Evolutionary conservation across 2,888 invertebrate species (phyloP), one percentile per base, ranked within the genome.

Genomic region (Melanchra persicariae): DNA sequence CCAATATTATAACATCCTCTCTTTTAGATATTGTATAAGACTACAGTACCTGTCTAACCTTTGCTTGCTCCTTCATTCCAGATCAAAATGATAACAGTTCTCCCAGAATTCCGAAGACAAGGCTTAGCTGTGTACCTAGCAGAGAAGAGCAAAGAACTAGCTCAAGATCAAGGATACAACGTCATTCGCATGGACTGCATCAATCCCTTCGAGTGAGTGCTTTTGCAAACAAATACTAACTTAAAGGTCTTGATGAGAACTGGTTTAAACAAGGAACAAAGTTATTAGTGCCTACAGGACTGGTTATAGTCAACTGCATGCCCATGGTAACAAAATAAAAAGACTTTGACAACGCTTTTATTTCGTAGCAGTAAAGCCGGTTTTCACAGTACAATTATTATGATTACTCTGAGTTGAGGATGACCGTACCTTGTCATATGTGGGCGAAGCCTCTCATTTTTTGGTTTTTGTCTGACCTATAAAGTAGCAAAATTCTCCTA

Each of bases 101-200:
- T 91, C 12, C 95, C 95, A 0, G 92, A 94, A 70, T 94, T 88
- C 77, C 89, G 95, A 4, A 83, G 96, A 49, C 93, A 91, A 72
- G 95, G 95, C 0, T 70, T 95, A 30, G 94, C 92, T 0, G 91
- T 88, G n/a, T 80, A 87, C 86, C 82, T 96, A 24, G 89, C 89
- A 1, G 92, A 94, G 70, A 90, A 88, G 60, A 91, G 93, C 24
- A 92, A 87, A 69, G 88, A 87, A 10, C 86, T 89, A 45, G 95
- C 94, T 0, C 82, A 85, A 5, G 92, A 93, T 51, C 93, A 91
- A 72, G 94, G 93, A 0, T 93, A 91, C 79, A 91, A 92, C 65
- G 87, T 95, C 10, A 82, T 94, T 24, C 88, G 95, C 2, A 94
- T 96, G 93, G 93, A 96, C 83, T 96, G 95, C 79, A 92, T 95